Percentiles rank a stretch among this genome's conserved stretches.
Evolutionary conservation across 2,797 vertebrate genomes (phyloP).

Genomic region (Poecilia gillii): DNA sequence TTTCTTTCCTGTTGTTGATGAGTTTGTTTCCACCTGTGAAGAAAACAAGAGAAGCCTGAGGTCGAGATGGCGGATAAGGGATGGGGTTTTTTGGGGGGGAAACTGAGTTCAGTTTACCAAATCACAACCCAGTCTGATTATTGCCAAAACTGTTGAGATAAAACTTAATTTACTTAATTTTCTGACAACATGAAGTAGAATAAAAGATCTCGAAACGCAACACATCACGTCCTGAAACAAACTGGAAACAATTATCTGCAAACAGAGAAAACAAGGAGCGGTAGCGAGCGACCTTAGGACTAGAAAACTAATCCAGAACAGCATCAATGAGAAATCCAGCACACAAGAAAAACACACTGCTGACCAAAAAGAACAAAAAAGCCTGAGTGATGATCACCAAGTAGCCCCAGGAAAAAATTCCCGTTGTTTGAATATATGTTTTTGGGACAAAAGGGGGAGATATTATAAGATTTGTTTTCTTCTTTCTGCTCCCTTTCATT

Average conservation of each 20-base stretch:
- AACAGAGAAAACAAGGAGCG: neutral
- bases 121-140: neutral
- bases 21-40: conserved; percentile 4
- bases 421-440: too few relatives aligned
- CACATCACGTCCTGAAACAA: neutral
- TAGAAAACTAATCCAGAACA: neutral
- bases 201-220: neutral
- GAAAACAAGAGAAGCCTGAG: conserved; percentile 17
- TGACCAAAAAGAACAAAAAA: neutral
- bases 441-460: too few relatives aligned
- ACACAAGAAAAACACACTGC: neutral
- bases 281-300: neutral
- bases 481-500: too few relatives aligned
- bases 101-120: neutral
- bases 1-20: conserved; percentile 9
- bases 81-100: neutral
- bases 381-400: neutral
- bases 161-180: too few relatives aligned
- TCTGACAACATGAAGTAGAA: neutral
- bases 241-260: neutral
- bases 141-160: neutral
- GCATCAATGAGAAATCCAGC: neutral
- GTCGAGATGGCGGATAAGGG: conserved; percentile 39
- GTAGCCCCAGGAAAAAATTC: neutral
- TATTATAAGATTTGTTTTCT: too few relatives aligned